Evolutionary conservation across 2,888 invertebrate genomes (phyloP).

Genomic region (Ligdia adustata): DNA sequence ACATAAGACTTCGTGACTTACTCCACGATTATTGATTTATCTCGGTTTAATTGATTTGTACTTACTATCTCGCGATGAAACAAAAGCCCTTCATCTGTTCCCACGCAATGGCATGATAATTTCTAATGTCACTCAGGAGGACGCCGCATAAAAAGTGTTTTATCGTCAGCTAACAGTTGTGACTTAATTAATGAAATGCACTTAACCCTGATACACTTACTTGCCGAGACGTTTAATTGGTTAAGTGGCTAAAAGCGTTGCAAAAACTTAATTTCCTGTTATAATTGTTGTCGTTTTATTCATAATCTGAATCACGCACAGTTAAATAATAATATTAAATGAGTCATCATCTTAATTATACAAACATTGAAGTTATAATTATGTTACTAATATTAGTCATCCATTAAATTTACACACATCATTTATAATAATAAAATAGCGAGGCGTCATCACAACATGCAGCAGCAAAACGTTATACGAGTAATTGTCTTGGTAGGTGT

Average conservation of each 20-base stretch:
- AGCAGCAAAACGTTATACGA: too few relatives aligned
- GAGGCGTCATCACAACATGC: too few relatives aligned
- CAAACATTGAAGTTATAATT: too few relatives aligned
- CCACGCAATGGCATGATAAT: slow-evolving; percentile 8
- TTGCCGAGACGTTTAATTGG: background rate
- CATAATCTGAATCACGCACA: too few relatives aligned
- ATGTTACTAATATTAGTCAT: too few relatives aligned
- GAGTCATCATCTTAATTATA: too few relatives aligned
- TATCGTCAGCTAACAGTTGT: slow-evolving; percentile 1
- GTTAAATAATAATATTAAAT: too few relatives aligned
- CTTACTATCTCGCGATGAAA: slow-evolving; percentile 4
- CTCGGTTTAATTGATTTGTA: slow-evolving; percentile 3
- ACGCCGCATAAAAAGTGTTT: too few relatives aligned
- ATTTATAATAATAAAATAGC: too few relatives aligned
- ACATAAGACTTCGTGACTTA: slow-evolving; percentile 14
- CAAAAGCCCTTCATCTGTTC: slow-evolving; percentile 3
- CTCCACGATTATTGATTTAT: slow-evolving; percentile 7
- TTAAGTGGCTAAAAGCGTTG: background rate
- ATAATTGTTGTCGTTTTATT: too few relatives aligned
- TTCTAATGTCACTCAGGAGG: background rate
- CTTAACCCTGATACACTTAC: slow-evolving; percentile 5
- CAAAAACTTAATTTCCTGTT: background rate
- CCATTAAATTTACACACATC: too few relatives aligned
- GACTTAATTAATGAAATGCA: background rate
- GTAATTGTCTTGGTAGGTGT: too few relatives aligned